Evolutionary conservation across 2,888 invertebrate species (phyloP), one percentile per base, ranked within the genome.

Genomic region (Lasioglossum calceatum): DNA sequence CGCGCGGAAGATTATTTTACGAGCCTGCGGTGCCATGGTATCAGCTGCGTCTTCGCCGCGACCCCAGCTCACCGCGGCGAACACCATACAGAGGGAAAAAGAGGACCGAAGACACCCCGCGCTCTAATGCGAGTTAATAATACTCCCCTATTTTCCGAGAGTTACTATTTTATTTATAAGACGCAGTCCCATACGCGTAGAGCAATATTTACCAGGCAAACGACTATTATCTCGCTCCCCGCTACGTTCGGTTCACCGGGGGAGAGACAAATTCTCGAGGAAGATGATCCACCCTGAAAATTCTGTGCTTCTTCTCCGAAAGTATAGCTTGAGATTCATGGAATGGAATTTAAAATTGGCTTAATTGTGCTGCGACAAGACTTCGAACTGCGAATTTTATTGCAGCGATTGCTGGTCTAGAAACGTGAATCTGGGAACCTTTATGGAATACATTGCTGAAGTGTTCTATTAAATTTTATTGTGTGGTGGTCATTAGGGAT

Each of bases 91-190:
- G 54, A 71, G 77, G 44, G 74, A 61, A 71, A 72, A 77, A 27
- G 70, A 64, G 64, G 87, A 77, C 64, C 76, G 78, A 87, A 88
- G 87, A 84, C 84, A 92, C 89, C 90, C 92, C 89, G 92, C 92
- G 92, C 93, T 93, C 92, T 94, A 94, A 94, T 94, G 93, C 91
- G 92, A 94, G 94, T 94, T 94, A 94, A 94, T 94, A 94, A 94
- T 93, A 93, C 94, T 92, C 93, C 93, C 94, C 93, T 92, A 92
- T 92, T 93, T 93, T 92, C 93, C 91, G 92, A 92, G 92, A 91
- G 88, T 89, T 91, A 88, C 92, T 94, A 92, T 92, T 92, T 94
- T 94, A 94, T 94, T 94, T 93, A 93, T 92, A 92, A 92, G 92
- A 87, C 86, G 85, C 87, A 87, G 87, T 85, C 77, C 89, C 83